These are phyloP conservation scores for Schizotus pectinicornis DNA, from an alignment of 2,888 invertebrate species.

Conservation along the genomic window DNA sequence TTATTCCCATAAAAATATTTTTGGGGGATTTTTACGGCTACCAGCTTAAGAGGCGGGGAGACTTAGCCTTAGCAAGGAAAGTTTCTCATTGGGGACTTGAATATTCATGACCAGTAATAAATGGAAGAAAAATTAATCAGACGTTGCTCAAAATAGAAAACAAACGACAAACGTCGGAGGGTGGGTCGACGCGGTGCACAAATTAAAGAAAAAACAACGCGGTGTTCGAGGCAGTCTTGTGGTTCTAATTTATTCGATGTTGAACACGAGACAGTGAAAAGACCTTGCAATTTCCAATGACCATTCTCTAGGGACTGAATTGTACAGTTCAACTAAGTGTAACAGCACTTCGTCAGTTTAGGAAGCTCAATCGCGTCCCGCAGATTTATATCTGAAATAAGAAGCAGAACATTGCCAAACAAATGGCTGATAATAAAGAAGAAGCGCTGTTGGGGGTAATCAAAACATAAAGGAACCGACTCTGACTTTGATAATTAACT, in stretches of 20 bases:
- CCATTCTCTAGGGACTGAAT: constrained; percentile 16
- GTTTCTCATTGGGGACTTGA: constrained; percentile 26
- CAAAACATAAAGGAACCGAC: constrained; percentile 51
- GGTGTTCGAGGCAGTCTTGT: constrained; percentile 33
- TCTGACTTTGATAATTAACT: constrained; percentile 58
- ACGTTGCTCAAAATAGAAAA: constrained; percentile 35
- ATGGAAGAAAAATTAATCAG: constrained; percentile 37
- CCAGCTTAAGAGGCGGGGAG: no score
- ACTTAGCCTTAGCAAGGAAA: neutral
- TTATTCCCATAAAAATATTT: no score
- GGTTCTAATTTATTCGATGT: constrained; percentile 38
- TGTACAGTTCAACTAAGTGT: constrained; percentile 38
- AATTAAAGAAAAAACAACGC: constrained; percentile 34
- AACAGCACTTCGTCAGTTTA: constrained; percentile 45
- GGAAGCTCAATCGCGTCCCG: constrained; percentile 39
- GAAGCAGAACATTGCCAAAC: constrained; percentile 41
- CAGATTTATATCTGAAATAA: constrained; percentile 45
- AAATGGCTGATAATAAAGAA: constrained; percentile 50
- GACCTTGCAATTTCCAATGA: constrained; percentile 36
- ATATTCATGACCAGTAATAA: constrained; percentile 37
- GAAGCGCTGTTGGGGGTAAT: constrained; percentile 45
- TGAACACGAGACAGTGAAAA: constrained; percentile 34
- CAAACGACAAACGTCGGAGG: constrained; percentile 33
- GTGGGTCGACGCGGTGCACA: constrained; percentile 31
- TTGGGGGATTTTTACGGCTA: no score